phyloP scores from a whole-genome alignment of 2,113 vertebrate genomes.

The Plecotus auritus region DNA sequence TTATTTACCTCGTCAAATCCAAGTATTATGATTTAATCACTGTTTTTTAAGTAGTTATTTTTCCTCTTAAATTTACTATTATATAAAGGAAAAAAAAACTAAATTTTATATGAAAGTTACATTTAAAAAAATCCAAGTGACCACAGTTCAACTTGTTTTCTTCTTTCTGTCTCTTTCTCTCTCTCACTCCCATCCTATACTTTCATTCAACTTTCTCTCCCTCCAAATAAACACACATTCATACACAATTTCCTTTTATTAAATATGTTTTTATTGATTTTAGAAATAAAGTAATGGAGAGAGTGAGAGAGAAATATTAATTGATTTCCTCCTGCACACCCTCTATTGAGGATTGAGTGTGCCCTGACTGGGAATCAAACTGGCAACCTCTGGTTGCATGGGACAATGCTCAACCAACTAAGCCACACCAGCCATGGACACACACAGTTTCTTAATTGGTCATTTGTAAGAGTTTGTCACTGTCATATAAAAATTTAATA shows the following conservation, averaged over 20 bases:
- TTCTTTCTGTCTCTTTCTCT: neutral
- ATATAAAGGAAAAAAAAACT: constrained; percentile 47
- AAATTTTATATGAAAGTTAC: neutral
- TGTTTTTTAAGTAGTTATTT: neutral
- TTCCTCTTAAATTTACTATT: constrained; percentile 45
- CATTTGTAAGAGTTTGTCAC: neutral
- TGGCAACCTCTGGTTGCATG: neutral
- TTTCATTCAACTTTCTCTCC: neutral
- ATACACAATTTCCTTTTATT: neutral
- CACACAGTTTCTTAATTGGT: neutral
- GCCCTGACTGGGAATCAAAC: neutral
- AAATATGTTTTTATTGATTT: neutral
- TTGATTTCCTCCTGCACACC: neutral
- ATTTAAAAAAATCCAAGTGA: neutral
- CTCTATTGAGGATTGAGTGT: neutral
- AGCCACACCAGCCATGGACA: neutral
- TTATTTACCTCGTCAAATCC: constrained; percentile 62
- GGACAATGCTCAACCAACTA: neutral
- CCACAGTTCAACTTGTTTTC: neutral
- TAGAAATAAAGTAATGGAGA: neutral
- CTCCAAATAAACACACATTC: neutral
- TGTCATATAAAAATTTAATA: neutral
- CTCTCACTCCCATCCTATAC: neutral
- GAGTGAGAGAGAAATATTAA: neutral
- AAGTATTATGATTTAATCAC: constrained; percentile 52